Percentiles rank a stretch among this genome's conserved stretches.
These are phyloP conservation scores for Atrina japonica DNA, from an alignment of 2,888 invertebrate genomes.

Conservation along the genomic window DNA sequence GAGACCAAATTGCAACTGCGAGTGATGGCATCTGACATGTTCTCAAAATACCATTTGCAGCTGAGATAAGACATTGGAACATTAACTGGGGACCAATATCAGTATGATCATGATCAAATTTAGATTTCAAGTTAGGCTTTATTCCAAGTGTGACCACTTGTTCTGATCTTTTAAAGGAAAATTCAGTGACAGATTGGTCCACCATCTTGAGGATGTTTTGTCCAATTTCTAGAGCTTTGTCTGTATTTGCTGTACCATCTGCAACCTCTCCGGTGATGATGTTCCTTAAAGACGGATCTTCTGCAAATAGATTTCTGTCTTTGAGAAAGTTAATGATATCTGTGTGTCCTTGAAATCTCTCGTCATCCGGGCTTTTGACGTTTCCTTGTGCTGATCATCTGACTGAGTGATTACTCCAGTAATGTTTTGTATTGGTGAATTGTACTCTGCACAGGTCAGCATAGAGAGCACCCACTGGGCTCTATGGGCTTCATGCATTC, in stretches of 20 bases:
- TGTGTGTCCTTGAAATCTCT: slow-evolving; percentile 49
- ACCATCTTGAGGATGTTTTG: slow-evolving; percentile 44
- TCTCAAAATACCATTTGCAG: slow-evolving; percentile 26
- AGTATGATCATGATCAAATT: slow-evolving; percentile 38
- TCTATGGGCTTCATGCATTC: slow-evolving; percentile 53
- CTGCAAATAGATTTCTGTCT: slow-evolving; percentile 50
- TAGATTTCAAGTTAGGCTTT: slow-evolving; percentile 25
- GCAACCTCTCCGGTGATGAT: slow-evolving; percentile 57
- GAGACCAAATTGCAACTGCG: slow-evolving; percentile 50
- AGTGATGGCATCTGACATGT: no score
- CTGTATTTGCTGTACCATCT: slow-evolving; percentile 43
- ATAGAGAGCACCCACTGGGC: slow-evolving; percentile 52
- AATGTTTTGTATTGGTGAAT: slow-evolving; percentile 46
- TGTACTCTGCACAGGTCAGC: slow-evolving; percentile 49
- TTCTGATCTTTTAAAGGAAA: slow-evolving; percentile 44
- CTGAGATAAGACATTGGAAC: slow-evolving; percentile 54
- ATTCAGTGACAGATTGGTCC: slow-evolving; percentile 35
- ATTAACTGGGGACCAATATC: slow-evolving; percentile 56
- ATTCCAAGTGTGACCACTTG: slow-evolving; percentile 43
- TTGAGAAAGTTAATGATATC: slow-evolving; percentile 40
- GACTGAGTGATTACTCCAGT: slow-evolving; percentile 36
- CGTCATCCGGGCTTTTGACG: slow-evolving; percentile 16
- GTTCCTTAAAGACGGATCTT: slow-evolving; percentile 47
- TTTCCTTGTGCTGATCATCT: slow-evolving; percentile 53
- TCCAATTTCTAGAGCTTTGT: slow-evolving; percentile 49